Conservation (phyloP, 2,797 vertebrate species). For the Carapus acus region DNA sequence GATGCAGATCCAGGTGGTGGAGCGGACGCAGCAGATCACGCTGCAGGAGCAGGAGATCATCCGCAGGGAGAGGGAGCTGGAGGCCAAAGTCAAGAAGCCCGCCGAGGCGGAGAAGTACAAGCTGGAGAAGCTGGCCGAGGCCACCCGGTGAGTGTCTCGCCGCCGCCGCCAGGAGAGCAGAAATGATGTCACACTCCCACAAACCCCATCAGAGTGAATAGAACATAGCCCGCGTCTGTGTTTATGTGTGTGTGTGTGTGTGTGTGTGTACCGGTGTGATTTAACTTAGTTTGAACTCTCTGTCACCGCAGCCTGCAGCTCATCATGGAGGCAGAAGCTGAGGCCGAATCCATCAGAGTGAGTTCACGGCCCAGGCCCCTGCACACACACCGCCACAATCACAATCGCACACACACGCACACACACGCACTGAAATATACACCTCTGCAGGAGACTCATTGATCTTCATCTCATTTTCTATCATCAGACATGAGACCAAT, state of each 20-base stretch:
- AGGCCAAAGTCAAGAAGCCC: constrained; percentile 84
- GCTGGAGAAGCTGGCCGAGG: constrained; percentile 83
- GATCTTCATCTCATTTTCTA: no score
- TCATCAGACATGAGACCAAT: no score
- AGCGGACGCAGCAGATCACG: constrained; percentile 85
- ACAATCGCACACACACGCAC: no score
- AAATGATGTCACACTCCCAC: no score
- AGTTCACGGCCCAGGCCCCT: constrained; percentile 43
- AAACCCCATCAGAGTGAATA: no score
- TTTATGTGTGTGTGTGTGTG: background rate
- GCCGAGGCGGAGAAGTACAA: constrained; percentile 85
- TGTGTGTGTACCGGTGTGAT: background rate
- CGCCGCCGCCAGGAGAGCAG: no score
- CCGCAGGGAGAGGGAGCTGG: constrained; percentile 84
- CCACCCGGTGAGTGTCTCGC: constrained; percentile 70
- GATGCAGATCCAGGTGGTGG: constrained; percentile 90
- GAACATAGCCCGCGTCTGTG: no score
- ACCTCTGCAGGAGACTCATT: no score
- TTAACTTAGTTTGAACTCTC: background rate
- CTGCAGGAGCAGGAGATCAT: constrained; percentile 90
- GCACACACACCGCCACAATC: no score
- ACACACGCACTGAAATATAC: no score
- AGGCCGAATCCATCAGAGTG: constrained; percentile 83
- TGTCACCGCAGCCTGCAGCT: constrained; percentile 73
- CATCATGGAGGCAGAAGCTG: constrained; percentile 89